A percentile compares a stretch with the other conserved stretches of the same genome.
Conservation (phyloP, 2,113 vertebrate genomes). For the Dicerorhinus sumatrensis region DNA sequence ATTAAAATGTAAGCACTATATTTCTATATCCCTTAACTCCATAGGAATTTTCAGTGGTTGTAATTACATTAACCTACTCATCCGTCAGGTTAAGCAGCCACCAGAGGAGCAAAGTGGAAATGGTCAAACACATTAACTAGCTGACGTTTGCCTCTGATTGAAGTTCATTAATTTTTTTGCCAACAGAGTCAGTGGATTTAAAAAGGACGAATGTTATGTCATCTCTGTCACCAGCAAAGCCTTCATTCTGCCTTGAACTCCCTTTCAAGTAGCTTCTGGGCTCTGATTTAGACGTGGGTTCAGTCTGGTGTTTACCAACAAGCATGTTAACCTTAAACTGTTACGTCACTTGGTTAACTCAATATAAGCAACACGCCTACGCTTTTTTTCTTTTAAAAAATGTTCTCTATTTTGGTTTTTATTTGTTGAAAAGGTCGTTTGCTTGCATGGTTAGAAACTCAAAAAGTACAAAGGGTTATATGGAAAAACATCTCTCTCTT, state of each 20-base stretch:
- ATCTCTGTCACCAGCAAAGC: background rate
- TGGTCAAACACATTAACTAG: background rate
- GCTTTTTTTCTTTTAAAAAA: background rate
- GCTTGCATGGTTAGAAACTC: background rate
- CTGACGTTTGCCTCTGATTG: background rate
- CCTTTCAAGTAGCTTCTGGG: background rate
- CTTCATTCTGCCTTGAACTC: background rate
- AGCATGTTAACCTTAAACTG: background rate
- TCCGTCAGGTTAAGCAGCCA: background rate
- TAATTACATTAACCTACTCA: slow-evolving; percentile 9
- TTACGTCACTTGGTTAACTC: background rate
- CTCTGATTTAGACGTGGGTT: background rate
- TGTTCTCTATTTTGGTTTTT: background rate
- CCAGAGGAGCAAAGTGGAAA: background rate
- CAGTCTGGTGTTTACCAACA: background rate
- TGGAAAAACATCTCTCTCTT: background rate
- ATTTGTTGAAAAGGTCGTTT: background rate
- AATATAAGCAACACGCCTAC: background rate
- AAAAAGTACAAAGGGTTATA: background rate
- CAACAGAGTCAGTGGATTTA: background rate
- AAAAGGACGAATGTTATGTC: background rate
- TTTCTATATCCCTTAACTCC: background rate
- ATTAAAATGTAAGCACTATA: slow-evolving; percentile 47
- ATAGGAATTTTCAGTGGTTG: background rate
- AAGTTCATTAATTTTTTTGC: background rate